phyloP scores from a whole-genome alignment of 2,797 vertebrate genomes.

The Leontocebus nigricollis region DNA sequence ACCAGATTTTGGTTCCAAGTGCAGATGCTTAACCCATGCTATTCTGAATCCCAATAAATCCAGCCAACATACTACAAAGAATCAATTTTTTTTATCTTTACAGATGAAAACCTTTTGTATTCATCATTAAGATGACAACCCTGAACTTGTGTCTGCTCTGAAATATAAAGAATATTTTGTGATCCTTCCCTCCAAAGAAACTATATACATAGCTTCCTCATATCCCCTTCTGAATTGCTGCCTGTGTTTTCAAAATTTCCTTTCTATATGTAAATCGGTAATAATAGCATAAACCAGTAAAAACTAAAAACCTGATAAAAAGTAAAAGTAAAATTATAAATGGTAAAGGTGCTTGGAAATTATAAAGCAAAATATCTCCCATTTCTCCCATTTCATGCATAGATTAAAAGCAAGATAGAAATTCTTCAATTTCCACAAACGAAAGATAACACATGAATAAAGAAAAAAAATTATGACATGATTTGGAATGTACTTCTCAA shows the following conservation, averaged over 20 bases:
- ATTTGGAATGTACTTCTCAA: neutral
- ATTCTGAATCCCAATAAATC: neutral
- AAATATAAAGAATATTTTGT: neutral
- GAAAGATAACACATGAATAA: neutral
- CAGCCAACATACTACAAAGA: neutral
- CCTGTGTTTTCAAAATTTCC: neutral
- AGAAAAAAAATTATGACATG: neutral
- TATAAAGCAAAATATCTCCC: neutral
- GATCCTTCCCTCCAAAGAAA: neutral
- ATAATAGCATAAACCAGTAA: neutral
- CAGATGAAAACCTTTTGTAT: neutral
- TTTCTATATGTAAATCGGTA: neutral
- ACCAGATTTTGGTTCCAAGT: neutral
- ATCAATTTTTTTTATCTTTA: neutral
- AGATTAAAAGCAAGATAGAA: constrained; percentile 8
- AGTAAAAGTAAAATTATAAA: neutral
- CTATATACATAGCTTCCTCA: neutral
- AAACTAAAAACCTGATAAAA: neutral
- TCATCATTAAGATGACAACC: neutral
- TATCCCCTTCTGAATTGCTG: neutral
- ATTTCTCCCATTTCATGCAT: neutral
- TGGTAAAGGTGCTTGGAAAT: neutral
- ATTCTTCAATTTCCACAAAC: neutral
- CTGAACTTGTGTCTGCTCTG: neutral
- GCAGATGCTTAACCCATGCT: neutral